These are phyloP conservation scores for Bacillus rossius DNA, from an alignment of 1,140 invertebrate species.

Conservation along the genomic window DNA sequence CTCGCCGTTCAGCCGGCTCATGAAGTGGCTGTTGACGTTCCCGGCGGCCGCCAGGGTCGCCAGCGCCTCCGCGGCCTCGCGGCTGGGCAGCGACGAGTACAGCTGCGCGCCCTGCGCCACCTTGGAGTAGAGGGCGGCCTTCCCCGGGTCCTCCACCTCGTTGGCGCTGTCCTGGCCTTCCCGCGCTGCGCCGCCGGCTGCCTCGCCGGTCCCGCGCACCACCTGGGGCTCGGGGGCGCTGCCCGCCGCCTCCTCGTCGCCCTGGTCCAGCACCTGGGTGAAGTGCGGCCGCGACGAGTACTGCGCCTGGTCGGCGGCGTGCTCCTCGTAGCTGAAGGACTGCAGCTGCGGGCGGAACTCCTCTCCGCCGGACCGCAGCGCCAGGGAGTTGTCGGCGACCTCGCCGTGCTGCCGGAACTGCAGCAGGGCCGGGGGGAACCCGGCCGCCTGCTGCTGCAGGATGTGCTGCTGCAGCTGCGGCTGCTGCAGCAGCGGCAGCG, in stretches of 20 bases:
- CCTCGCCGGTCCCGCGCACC: conserved; percentile 17
- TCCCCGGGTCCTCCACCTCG: conserved; percentile 11
- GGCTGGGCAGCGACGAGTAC: conserved; percentile 46
- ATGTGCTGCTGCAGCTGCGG: conserved; percentile 5
- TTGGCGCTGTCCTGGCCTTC: neutral
- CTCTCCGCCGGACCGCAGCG: neutral
- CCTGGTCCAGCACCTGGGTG: conserved; percentile 22
- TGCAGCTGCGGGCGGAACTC: conserved; percentile 25
- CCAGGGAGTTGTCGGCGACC: neutral
- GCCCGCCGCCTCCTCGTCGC: conserved; percentile 31
- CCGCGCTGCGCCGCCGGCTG: conserved; percentile 13
- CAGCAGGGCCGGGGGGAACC: neutral
- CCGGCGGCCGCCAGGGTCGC: conserved; percentile 47
- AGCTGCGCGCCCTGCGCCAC: conserved; percentile 22
- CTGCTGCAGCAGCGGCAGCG: neutral
- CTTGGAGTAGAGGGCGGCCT: neutral
- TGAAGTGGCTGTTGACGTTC: conserved; percentile 41
- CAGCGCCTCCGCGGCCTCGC: conserved; percentile 47
- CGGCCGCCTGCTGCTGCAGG: neutral
- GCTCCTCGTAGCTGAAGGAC: conserved; percentile 49
- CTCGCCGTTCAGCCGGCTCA: conserved; percentile 25
- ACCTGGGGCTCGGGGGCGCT: conserved; percentile 24
- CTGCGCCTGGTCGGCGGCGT: conserved; percentile 31
- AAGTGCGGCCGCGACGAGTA: conserved; percentile 30
- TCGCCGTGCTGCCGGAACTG: neutral